Percentiles rank a stretch among this genome's conserved stretches.
These are phyloP conservation scores for Acrocephalus arundinaceus DNA, from an alignment of 2,113 vertebrate species.

Conservation along the genomic window DNA sequence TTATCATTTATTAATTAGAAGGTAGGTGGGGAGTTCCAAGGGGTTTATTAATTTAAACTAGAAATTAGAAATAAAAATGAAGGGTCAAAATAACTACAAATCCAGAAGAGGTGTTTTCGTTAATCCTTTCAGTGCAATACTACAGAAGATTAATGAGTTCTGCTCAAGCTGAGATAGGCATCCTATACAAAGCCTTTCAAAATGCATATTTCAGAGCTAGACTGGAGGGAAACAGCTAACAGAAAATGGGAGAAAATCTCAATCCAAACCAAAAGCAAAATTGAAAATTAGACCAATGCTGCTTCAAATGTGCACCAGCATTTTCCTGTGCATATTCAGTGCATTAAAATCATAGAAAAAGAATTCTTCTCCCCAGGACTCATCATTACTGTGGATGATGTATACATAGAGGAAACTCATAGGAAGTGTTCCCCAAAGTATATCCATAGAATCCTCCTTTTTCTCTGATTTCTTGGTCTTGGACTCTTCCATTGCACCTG, in stretches of 20 bases:
- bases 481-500: accelerated
- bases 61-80: constrained; percentile 33
- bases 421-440: not conserved
- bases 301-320: not conserved
- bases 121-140: not conserved
- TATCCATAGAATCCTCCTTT: not conserved
- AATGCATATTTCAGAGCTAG: not conserved
- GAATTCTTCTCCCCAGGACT: not conserved
- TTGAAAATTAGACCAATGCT: not conserved
- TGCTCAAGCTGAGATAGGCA: constrained; percentile 3
- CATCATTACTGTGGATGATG: not conserved
- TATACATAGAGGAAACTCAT: not conserved
- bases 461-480: not conserved
- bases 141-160: constrained; percentile 23
- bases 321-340: not conserved
- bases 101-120: not conserved
- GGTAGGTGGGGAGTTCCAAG: not conserved
- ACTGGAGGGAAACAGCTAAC: not conserved
- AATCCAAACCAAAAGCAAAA: not conserved
- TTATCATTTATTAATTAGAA: constrained; percentile 9
- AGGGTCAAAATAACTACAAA: not conserved
- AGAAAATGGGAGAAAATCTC: not conserved
- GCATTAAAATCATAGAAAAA: not conserved
- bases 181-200: not conserved
- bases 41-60: not conserved